Conservation (phyloP, 2,888 invertebrate species). For the Leucophenga maculata region DNA sequence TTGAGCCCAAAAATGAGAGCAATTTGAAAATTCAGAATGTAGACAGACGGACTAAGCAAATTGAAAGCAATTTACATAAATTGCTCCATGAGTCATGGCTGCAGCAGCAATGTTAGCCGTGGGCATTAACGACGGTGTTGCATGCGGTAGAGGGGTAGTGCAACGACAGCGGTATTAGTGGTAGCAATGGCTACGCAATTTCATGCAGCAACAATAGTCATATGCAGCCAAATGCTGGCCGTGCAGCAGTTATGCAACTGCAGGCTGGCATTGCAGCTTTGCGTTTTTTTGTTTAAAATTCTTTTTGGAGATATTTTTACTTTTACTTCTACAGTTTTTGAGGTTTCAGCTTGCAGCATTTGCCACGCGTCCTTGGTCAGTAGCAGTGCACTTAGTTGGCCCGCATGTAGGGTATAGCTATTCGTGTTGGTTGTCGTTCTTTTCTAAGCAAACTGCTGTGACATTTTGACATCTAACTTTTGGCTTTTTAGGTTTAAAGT, state of each 20-base stretch:
- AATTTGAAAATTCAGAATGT: slow-evolving; percentile 37
- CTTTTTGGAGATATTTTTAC: no score
- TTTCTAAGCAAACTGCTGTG: background rate
- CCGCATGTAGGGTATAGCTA: no score
- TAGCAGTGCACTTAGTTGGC: no score
- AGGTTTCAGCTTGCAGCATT: background rate
- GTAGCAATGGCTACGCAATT: background rate
- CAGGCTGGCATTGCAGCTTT: slow-evolving; percentile 9
- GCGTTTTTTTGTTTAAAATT: slow-evolving; percentile 4
- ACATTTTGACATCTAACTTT: slow-evolving; percentile 19
- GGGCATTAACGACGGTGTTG: background rate
- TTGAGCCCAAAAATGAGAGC: slow-evolving; percentile 37
- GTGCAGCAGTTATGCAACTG: background rate
- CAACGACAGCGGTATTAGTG: no score
- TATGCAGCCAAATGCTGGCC: background rate
- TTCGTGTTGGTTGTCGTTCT: no score
- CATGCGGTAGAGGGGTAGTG: no score
- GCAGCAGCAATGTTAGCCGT: slow-evolving; percentile 22
- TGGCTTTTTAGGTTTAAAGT: background rate
- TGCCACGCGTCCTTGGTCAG: no score
- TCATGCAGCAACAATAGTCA: background rate
- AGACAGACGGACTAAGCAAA: slow-evolving; percentile 44
- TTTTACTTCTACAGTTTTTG: background rate
- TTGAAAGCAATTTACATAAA: slow-evolving; percentile 63
- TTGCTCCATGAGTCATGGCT: slow-evolving; percentile 36